A percentile compares a stretch with the other conserved stretches of the same genome.
Conservation (phyloP, 2,797 vertebrate genomes). For the Lagodon rhomboides region DNA sequence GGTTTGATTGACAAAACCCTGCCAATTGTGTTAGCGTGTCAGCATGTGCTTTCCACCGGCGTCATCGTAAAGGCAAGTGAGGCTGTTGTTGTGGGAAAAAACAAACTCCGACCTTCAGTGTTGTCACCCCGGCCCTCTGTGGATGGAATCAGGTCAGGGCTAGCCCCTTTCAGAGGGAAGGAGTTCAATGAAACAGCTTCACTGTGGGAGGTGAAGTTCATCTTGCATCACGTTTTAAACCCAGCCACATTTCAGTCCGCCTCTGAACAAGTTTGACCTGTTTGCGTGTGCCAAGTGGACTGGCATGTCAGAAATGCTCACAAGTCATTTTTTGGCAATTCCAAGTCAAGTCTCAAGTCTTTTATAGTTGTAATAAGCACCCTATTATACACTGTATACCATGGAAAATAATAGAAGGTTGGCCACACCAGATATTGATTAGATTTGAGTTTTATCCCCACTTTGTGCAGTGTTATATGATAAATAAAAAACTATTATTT, state of each 20-base stretch:
- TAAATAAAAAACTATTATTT: no score
- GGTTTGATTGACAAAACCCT: slow-evolving; percentile 66
- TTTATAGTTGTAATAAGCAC: no score
- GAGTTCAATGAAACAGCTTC: background rate
- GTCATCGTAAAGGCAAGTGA: slow-evolving; percentile 53
- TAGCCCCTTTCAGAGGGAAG: background rate
- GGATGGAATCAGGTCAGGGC: slow-evolving; percentile 50
- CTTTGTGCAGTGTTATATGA: no score
- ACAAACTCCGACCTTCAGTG: slow-evolving; percentile 57
- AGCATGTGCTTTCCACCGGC: slow-evolving; percentile 74
- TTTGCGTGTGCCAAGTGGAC: no score
- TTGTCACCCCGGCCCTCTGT: slow-evolving; percentile 36
- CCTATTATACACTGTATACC: no score
- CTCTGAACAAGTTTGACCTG: background rate
- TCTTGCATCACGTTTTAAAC: background rate
- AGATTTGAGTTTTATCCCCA: no score
- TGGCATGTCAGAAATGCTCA: no score
- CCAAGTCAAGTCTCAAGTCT: no score
- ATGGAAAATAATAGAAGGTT: no score
- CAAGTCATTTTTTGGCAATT: no score
- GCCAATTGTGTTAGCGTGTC: slow-evolving; percentile 80
- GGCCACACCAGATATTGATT: no score
- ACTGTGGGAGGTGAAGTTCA: background rate
- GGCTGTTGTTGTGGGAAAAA: slow-evolving; percentile 44
- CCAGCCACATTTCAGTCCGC: background rate